Base-by-base conservation (phyloP, 2,888 invertebrate genomes). In the Mythimna vitellina region DNA sequence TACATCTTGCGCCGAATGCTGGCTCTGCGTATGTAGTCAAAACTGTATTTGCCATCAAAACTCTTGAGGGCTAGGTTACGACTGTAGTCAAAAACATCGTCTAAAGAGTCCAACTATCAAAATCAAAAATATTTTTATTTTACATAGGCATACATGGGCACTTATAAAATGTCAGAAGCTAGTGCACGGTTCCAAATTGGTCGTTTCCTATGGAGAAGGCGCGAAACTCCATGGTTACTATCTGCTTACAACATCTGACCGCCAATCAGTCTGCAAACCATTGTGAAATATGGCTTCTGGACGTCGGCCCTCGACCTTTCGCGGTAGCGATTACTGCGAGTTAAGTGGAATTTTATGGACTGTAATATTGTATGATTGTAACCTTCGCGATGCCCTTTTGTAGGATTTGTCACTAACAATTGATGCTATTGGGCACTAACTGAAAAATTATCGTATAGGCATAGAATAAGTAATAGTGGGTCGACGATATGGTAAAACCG, bases 181-280 rank as follows among this genome's bases (percentile, higher is more conserved):
- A n/a, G n/a, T n/a, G n/a, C n/a, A n/a, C n/a, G n/a, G n/a, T n/a
- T n/a, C n/a, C n/a, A n/a, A n/a, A n/a, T n/a, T n/a, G n/a, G n/a
- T n/a, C n/a, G n/a, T n/a, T n/a, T n/a, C n/a, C n/a, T n/a, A n/a
- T n/a, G n/a, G n/a, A n/a, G n/a, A n/a, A n/a, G n/a, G n/a, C n/a
- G n/a, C n/a, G n/a, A n/a, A n/a, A n/a, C n/a, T n/a, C n/a, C n/a
- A n/a, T n/a, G n/a, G n/a, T n/a, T n/a, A n/a, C n/a, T n/a, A 32
- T 35, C 35, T 22, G n/a, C 22, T 51, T 51, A n/a, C n/a, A 49
- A 49, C 8, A 51, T n/a, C n/a, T 51, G 17, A 9, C 1, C 49
- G 78, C 78, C 78, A 61, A 77, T 77, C 78, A 74, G 78, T 77
- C 70, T 61, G 46, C 49, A 20, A 77, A 38, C 35, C 12, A 20